Percentiles rank a stretch among this genome's conserved stretches.
These are phyloP conservation scores for Sarotherodon lohbergeri DNA, from an alignment of 2,113 vertebrate species.

Conservation along the genomic window DNA sequence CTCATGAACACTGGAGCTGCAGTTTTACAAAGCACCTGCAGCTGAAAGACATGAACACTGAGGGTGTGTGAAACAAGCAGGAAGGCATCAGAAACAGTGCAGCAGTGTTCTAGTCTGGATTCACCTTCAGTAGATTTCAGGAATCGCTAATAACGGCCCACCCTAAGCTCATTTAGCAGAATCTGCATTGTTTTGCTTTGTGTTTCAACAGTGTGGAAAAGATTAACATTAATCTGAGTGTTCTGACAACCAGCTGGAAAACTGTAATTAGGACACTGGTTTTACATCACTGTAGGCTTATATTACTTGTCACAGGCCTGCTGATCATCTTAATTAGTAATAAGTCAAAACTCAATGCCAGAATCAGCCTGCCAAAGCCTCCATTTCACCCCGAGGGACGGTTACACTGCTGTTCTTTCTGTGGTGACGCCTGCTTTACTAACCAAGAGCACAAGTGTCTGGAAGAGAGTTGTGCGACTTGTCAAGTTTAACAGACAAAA, in stretches of 20 bases:
- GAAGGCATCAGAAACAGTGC: neutral
- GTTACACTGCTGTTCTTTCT: neutral
- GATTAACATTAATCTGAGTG: neutral
- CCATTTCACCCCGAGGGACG: neutral
- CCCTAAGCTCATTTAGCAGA: neutral
- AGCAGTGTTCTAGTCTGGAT: neutral
- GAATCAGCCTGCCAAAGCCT: neutral
- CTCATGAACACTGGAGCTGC: neutral
- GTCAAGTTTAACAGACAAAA: neutral
- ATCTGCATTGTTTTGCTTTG: neutral
- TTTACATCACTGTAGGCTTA: neutral
- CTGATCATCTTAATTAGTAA: neutral
- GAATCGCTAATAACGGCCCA: neutral
- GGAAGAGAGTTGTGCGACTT: neutral
- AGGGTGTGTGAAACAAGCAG: neutral
- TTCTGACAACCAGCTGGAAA: neutral
- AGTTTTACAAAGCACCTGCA: neutral
- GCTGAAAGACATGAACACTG: neutral
- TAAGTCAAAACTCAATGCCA: neutral
- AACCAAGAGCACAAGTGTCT: too few species aligned
- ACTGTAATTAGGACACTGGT: neutral
- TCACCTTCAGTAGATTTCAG: neutral
- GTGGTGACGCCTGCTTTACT: neutral
- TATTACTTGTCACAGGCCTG: neutral
- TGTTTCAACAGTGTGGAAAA: neutral